phyloP scores from a whole-genome alignment of 2,888 invertebrate genomes.

The Mythimna impura region DNA sequence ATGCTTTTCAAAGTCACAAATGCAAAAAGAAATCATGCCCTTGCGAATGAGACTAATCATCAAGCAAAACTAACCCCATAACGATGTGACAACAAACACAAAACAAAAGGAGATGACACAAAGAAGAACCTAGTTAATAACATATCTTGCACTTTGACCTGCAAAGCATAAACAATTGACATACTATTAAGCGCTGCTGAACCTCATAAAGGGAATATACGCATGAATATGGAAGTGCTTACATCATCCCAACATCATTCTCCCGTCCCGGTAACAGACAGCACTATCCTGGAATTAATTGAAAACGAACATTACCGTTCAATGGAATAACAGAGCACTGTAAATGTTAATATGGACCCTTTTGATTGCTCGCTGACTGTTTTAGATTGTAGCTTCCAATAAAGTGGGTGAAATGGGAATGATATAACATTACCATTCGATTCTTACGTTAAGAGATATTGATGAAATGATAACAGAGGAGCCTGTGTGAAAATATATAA shows the following conservation, averaged over 20 bases:
- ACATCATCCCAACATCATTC: slow-evolving; percentile 38
- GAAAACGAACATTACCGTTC: slow-evolving; percentile 56
- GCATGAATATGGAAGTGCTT: slow-evolving; percentile 50
- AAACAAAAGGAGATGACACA: slow-evolving; percentile 19
- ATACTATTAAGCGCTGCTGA: slow-evolving; percentile 27
- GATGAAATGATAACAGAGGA: slow-evolving; percentile 48
- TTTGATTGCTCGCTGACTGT: slow-evolving; percentile 59
- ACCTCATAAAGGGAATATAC: slow-evolving; percentile 51
- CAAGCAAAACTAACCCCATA: background rate
- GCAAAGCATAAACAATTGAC: slow-evolving; percentile 39
- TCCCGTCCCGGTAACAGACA: slow-evolving; percentile 24
- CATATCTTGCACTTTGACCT: slow-evolving; percentile 21
- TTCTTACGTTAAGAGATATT: slow-evolving; percentile 44
- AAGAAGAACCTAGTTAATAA: background rate
- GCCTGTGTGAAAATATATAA: slow-evolving; percentile 5
- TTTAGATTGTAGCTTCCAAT: slow-evolving; percentile 47
- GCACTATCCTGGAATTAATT: slow-evolving; percentile 58
- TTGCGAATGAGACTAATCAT: background rate
- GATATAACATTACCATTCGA: slow-evolving; percentile 49
- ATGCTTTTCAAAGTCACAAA: background rate
- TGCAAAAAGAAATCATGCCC: no score
- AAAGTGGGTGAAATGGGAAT: slow-evolving; percentile 28
- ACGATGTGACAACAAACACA: background rate
- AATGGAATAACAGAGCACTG: slow-evolving; percentile 54
- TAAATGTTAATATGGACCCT: slow-evolving; percentile 59